Evolutionary conservation across 2,113 vertebrate genomes (phyloP).

Genomic region (Xiphophorus couchianus): DNA sequence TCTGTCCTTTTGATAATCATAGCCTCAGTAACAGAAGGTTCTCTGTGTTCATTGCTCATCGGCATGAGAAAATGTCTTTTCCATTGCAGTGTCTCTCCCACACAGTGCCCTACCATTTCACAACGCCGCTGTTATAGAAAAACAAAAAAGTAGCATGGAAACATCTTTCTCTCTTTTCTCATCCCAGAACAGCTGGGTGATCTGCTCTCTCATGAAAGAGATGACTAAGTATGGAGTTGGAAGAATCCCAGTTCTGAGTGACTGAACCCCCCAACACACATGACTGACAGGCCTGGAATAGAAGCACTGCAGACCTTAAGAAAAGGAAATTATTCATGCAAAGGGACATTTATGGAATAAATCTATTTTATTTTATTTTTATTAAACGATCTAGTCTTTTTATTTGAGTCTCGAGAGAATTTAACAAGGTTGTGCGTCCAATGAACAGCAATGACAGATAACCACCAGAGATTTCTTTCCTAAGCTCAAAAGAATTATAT

Average conservation of each 20-base stretch:
- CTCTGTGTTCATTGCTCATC: slow-evolving; percentile 3
- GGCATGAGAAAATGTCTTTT: slow-evolving; percentile 60
- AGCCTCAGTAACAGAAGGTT: slow-evolving; percentile 15
- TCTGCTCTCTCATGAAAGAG: slow-evolving; percentile 26
- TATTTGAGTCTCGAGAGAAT: background rate
- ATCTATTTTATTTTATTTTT: background rate
- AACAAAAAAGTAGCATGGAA: slow-evolving; percentile 28
- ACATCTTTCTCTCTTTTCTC: background rate
- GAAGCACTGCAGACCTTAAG: slow-evolving; percentile 18
- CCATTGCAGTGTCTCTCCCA: slow-evolving; percentile 46
- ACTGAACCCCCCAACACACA: slow-evolving; percentile 31
- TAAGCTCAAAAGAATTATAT: no score
- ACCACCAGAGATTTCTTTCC: background rate
- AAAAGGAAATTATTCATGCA: slow-evolving; percentile 14
- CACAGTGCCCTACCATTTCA: slow-evolving; percentile 38
- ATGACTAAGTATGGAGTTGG: slow-evolving; percentile 22
- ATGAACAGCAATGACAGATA: background rate
- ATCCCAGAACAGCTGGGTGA: slow-evolving; percentile 11
- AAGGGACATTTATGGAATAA: slow-evolving; percentile 1
- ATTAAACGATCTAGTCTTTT: background rate
- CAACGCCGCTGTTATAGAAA: slow-evolving; percentile 32
- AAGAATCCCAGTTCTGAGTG: slow-evolving; percentile 26
- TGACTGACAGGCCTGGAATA: slow-evolving; percentile 29
- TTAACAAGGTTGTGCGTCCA: background rate
- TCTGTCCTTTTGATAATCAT: slow-evolving; percentile 21